Evolutionary conservation across 1,140 invertebrate genomes (phyloP), one percentile per base, ranked within the genome.

Genomic region (Paralvinella palmiformis): DNA sequence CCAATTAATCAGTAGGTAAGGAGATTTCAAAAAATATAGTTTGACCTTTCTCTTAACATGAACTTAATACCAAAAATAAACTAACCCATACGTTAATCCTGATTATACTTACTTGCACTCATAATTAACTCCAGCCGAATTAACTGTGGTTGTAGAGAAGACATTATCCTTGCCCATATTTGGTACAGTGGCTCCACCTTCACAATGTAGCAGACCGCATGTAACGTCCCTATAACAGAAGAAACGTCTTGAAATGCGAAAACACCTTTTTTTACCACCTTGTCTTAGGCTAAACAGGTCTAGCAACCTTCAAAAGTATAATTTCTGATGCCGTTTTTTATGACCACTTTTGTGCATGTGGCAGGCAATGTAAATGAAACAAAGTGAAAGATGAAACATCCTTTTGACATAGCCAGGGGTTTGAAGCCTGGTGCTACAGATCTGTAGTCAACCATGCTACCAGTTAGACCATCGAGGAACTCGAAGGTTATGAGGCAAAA

Each of bases 191-290:
- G 31, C 50, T 15, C 62, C 62, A 59, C 62, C 62, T 41, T 35
- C 31, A 36, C 62, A 63, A 37, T 63, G 62, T 20, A 63, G 52
- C 6, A 63, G 52, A 3, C 62, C 62, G 7, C 62, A 63, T 20
- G 6, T 55, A 32, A 63, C 62, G 37, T 63, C 22, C 24, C 62
- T 57, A 41, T n/a, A 41, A 41, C 37, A 41, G n/a, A 10, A 41
- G 10, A 41, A 41, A n/a, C n/a, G 37, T 41, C 37, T 10, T 45
- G 35, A 45, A 41, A 32, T 32, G 27, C 33, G 17, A 2, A 5
- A 57, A 57, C 27, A 36, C 0, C 33, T 15, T 57, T 33, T 31
- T 20, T 32, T 20, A 31, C 7, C 17, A 56, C 27, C 27, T 7
- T 15, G 27, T 10, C 27, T 7, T 41, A 27, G 13, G 58, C 24